A percentile compares a stretch with the other conserved stretches of the same genome.
These are phyloP conservation scores for Lophotis ruficrista DNA, from an alignment of 2,113 vertebrate genomes.

Conservation along the genomic window DNA sequence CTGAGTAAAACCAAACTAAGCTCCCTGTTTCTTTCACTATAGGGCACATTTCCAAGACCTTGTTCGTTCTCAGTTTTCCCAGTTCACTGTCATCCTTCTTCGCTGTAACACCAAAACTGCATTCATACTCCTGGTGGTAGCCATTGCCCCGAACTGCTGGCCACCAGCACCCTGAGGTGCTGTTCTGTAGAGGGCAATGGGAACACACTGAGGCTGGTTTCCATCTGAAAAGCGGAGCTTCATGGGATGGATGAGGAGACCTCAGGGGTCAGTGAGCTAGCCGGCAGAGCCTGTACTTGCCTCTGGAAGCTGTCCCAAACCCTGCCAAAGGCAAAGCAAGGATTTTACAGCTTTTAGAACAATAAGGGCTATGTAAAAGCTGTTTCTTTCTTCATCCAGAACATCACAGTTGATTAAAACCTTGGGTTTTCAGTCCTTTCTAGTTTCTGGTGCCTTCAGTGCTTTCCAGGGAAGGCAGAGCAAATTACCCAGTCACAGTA, in stretches of 20 bases:
- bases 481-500: not conserved
- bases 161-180: fast-evolving
- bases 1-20: not conserved
- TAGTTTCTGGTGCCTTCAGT: not conserved
- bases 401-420: not conserved
- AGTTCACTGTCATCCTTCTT: not conserved
- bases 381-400: not conserved
- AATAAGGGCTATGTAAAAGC: not conserved
- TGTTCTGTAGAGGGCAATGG: not conserved
- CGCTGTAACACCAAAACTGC: not conserved
- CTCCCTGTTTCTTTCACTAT: not conserved
- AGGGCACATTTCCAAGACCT: not conserved
- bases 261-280: not conserved
- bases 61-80: not conserved
- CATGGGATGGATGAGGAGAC: not conserved
- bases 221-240: not conserved
- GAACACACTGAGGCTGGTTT: not conserved
- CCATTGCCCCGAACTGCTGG: not conserved
- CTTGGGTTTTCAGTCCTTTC: not conserved
- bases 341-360: not conserved
- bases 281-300: not conserved
- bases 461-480: not conserved
- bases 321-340: not conserved
- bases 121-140: not conserved
- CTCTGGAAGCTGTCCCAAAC: not conserved